Evolutionary conservation across 2,888 invertebrate genomes (phyloP), one percentile per base, ranked within the genome.

Genomic region (Pogonocherus hispidulus): DNA sequence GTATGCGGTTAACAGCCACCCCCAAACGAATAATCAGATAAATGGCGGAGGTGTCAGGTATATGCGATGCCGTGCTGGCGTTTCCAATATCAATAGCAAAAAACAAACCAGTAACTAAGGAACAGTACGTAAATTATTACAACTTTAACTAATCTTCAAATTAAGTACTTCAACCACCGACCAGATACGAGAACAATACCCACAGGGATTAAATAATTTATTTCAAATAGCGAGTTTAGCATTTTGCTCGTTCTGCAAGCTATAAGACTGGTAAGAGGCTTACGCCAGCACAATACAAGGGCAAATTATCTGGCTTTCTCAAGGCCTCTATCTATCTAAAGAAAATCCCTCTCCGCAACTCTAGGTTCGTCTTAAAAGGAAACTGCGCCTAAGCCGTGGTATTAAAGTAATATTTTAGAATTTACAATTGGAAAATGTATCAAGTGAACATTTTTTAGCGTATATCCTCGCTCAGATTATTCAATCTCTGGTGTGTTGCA

Each of bases 241-340:
- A 16, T 52, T 52, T 52, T 52, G 27, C 8, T 14, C 32, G 27
- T 52, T 52, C 52, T 18, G 32, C 18, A 16, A 27, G 32, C 32
- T 11, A 5, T 16, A 18, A 27, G 18, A 52, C 52, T 16, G n/a
- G 18, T 52, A 52, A 52, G 52, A 27, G 11, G 52, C 52, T 52
- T 52, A 52, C 14, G 19, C 8, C 9, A 32, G 52, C 4, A 52
- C 52, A 52, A 52, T 52, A 27, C 52, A 32, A 32, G 52, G 18
- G 52, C 18, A 52, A 52, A 52, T 52, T 52, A 27, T 32, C 52
- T 32, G 52, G 52, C 32, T 52, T 52, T 52, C 32, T 49, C 52
- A 32, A 32, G 52, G 23, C 51, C 27, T n/a, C n/a, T 41, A 14
- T 27, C 27, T 47, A 19, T 52, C 27, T 52, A 32, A 32, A 9